Percentiles rank a stretch among this genome's conserved stretches.
Evolutionary conservation across 1,140 invertebrate genomes (phyloP).

Genomic region (Vollenhovia emeryi): DNA sequence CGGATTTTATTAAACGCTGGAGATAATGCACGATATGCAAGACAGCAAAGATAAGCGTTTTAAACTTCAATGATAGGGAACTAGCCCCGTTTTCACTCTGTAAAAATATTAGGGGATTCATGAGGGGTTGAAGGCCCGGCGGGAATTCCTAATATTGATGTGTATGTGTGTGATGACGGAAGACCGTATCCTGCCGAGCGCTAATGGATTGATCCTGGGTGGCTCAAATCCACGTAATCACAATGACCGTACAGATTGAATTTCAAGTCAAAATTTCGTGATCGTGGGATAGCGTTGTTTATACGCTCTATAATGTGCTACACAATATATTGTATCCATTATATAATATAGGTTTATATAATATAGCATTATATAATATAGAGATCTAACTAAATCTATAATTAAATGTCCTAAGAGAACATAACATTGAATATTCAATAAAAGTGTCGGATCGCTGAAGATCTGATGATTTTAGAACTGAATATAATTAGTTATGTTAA

Average conservation of each 20-base stretch:
- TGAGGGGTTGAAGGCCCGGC: slow-evolving; percentile 49
- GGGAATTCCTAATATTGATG: slow-evolving; percentile 71
- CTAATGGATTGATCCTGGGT: slow-evolving; percentile 76
- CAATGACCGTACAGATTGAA: slow-evolving; percentile 46
- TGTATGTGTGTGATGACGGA: slow-evolving; percentile 43
- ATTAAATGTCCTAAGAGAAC: no score
- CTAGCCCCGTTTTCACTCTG: slow-evolving; percentile 15
- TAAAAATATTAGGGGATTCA: slow-evolving; percentile 26
- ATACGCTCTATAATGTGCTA: not conserved
- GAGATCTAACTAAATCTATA: no score
- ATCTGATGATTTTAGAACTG: no score
- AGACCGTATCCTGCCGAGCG: slow-evolving; percentile 69
- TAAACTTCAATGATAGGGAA: not conserved
- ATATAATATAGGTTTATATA: no score
- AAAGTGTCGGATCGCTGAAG: no score
- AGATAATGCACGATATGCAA: not conserved
- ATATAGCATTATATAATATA: no score
- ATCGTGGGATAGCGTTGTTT: not conserved
- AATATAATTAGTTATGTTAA: no score
- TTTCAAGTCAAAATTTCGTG: slow-evolving; percentile 21
- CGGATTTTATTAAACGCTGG: not conserved
- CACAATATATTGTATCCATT: not conserved
- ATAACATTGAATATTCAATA: no score
- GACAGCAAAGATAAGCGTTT: not conserved
- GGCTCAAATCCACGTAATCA: slow-evolving; percentile 65